Conservation (phyloP, 1,140 invertebrate species). For the Ceratitis capitata region DNA sequence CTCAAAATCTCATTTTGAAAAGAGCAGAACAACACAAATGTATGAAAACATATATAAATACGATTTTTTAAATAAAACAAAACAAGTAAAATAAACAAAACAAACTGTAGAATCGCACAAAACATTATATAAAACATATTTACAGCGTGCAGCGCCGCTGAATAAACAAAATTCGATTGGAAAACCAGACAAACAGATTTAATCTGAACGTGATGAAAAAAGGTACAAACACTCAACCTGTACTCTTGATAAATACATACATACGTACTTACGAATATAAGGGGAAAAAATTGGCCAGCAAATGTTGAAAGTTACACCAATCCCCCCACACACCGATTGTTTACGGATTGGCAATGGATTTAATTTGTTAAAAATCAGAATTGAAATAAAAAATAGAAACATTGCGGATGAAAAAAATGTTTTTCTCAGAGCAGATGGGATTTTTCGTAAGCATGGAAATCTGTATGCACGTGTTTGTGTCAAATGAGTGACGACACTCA, state of each 20-base stretch:
- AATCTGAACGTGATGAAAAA: background rate
- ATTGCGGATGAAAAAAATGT: no score
- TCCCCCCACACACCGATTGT: background rate
- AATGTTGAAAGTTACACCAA: background rate
- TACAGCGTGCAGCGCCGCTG: background rate
- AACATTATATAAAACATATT: background rate
- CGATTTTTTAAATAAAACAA: no score
- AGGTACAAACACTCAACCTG: background rate
- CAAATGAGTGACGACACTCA: background rate
- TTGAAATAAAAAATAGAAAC: slow-evolving; percentile 2
- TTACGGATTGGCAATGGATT: background rate
- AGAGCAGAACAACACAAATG: background rate
- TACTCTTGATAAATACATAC: background rate
- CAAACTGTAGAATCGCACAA: background rate
- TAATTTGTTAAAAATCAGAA: background rate
- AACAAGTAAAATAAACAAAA: slow-evolving; percentile 5
- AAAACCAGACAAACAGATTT: background rate
- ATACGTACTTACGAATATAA: no score
- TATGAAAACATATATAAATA: background rate
- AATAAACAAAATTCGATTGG: background rate
- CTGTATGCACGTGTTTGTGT: no score
- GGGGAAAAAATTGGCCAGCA: background rate
- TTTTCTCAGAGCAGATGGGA: no score
- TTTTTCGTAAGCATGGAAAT: no score
- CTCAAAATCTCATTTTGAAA: background rate